These are phyloP conservation scores for Drosophila borealis DNA, from an alignment of 2,888 invertebrate genomes.

Conservation along the genomic window DNA sequence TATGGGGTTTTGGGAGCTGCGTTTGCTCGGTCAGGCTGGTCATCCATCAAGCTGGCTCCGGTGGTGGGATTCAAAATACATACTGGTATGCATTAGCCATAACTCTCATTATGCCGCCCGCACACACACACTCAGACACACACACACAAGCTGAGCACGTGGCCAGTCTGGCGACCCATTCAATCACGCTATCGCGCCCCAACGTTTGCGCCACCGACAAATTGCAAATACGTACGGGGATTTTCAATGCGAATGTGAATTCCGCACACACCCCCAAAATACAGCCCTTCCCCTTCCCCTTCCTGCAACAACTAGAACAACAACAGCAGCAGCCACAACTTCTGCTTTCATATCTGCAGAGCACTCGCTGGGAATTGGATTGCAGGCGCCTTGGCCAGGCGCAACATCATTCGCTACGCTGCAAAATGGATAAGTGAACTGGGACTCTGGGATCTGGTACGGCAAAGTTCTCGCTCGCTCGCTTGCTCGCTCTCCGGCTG, in stretches of 20 bases:
- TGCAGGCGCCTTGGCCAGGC: slow-evolving; percentile 36
- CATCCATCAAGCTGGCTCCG: slow-evolving; percentile 53
- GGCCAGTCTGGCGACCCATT: slow-evolving; percentile 64
- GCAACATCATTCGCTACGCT: slow-evolving; percentile 48
- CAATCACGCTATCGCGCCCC: slow-evolving; percentile 73
- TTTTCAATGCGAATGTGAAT: slow-evolving; percentile 52
- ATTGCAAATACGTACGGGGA: slow-evolving; percentile 67
- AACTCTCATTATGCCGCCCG: slow-evolving; percentile 70
- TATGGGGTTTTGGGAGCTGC: slow-evolving; percentile 6
- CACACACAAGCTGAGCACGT: slow-evolving; percentile 29
- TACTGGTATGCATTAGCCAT: slow-evolving; percentile 71
- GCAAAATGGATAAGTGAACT: slow-evolving; percentile 74
- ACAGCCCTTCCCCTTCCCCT: background rate
- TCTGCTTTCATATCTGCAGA: slow-evolving; percentile 30
- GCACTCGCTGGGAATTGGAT: slow-evolving; percentile 51
- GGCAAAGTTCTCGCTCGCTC: slow-evolving; percentile 26
- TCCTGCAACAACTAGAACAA: no score
- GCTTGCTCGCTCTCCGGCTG: slow-evolving; percentile 14
- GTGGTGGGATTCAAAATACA: slow-evolving; percentile 10
- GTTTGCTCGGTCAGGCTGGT: slow-evolving; percentile 15
- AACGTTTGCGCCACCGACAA: slow-evolving; percentile 59
- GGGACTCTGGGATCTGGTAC: slow-evolving; percentile 56
- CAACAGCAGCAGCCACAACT: slow-evolving; percentile 16
- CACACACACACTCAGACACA: slow-evolving; percentile 18
- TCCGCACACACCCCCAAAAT: background rate